Percentiles rank a stretch among this genome's conserved stretches.
Evolutionary conservation across 2,888 invertebrate species (phyloP).

Genomic region (Pristionchus entomophagus): DNA sequence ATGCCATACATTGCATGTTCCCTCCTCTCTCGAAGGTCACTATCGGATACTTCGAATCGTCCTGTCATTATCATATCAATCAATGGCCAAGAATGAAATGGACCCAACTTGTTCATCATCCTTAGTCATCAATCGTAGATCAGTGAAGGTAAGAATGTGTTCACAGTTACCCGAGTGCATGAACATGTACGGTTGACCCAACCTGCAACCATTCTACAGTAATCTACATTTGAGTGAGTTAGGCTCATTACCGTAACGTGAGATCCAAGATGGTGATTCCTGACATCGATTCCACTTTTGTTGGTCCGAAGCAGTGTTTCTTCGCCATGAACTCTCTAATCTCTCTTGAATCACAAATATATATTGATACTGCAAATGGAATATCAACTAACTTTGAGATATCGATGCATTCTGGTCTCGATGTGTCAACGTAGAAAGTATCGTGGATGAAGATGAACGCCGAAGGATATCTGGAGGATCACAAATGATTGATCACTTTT

Average conservation of each 20-base stretch:
- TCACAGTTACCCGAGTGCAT: conserved; percentile 69
- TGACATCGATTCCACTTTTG: conserved; percentile 50
- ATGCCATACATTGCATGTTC: conserved; percentile 62
- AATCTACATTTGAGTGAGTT: background rate
- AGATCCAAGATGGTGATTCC: conserved; percentile 58
- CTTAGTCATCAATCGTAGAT: conserved; percentile 67
- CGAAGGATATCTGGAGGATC: conserved; percentile 55
- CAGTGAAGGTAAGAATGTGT: conserved; percentile 69
- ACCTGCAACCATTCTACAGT: conserved; percentile 48
- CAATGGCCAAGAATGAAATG: no score
- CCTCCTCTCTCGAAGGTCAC: conserved; percentile 61
- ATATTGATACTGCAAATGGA: background rate
- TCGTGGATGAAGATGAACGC: conserved; percentile 64
- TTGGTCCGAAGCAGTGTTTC: conserved; percentile 55
- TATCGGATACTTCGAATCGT: conserved; percentile 63
- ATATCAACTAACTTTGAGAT: conserved; percentile 46
- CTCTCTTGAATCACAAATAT: conserved; percentile 52
- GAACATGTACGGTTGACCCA: conserved; percentile 64
- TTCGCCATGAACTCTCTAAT: conserved; percentile 61
- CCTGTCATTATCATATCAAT: conserved; percentile 19
- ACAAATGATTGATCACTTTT: background rate
- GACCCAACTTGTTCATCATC: conserved; percentile 62
- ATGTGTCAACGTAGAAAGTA: conserved; percentile 60
- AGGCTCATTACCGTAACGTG: conserved; percentile 53
- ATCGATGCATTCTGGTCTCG: background rate